Conservation (phyloP, 1,140 invertebrate genomes). For the Chironomus striatipennis region DNA sequence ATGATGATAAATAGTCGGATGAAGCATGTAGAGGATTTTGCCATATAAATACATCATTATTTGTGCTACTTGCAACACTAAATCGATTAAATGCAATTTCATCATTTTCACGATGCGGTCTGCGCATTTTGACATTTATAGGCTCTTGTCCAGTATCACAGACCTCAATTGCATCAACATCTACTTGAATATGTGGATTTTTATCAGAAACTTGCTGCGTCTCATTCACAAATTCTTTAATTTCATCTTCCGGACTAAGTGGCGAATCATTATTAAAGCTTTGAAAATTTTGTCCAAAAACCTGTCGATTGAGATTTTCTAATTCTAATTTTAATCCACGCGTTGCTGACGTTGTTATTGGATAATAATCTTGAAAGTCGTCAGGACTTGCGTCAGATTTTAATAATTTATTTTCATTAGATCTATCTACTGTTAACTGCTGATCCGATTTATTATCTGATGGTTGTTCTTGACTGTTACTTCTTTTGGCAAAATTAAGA, state of each 20-base stretch:
- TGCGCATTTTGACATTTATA: slow-evolving; percentile 33
- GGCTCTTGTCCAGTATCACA: slow-evolving; percentile 33
- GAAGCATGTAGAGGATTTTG: slow-evolving; percentile 58
- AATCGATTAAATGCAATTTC: slow-evolving; percentile 27
- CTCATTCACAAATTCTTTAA: slow-evolving; percentile 34
- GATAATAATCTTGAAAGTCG: slow-evolving; percentile 71
- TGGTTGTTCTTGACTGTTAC: slow-evolving; percentile 46
- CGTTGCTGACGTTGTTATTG: slow-evolving; percentile 77
- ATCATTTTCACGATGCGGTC: slow-evolving; percentile 31
- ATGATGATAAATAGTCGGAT: not conserved
- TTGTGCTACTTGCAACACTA: slow-evolving; percentile 35
- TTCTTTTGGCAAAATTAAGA: slow-evolving; percentile 61
- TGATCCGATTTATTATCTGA: slow-evolving; percentile 35
- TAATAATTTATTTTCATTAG: slow-evolving; percentile 28
- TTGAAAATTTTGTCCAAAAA: slow-evolving; percentile 46
- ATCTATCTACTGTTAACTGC: slow-evolving; percentile 38
- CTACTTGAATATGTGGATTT: slow-evolving; percentile 36
- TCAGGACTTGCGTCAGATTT: slow-evolving; percentile 61
- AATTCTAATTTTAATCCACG: slow-evolving; percentile 68
- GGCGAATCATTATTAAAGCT: not conserved
- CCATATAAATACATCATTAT: slow-evolving; percentile 63
- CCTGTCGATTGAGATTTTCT: slow-evolving; percentile 71
- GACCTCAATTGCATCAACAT: slow-evolving; percentile 37
- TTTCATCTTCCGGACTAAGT: not conserved
- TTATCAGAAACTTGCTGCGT: slow-evolving; percentile 35